These are phyloP conservation scores for Uloborus diversus DNA, from an alignment of 1,140 invertebrate genomes.

Conservation along the genomic window DNA sequence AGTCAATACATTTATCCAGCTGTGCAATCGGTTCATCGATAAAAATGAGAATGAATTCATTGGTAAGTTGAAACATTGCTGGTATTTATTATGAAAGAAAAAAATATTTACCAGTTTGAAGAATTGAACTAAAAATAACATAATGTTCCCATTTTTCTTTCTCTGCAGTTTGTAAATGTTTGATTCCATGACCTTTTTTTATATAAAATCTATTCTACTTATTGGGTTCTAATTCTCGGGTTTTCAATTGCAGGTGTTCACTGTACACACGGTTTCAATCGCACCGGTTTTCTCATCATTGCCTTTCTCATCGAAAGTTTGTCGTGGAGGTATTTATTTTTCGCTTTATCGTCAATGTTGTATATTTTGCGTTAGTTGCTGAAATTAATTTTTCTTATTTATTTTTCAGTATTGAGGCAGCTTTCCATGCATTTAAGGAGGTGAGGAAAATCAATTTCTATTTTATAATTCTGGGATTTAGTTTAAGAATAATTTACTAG, in stretches of 20 bases:
- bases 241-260: conserved; percentile 76
- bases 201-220: too few relatives aligned
- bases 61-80: conserved; percentile 57
- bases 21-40: conserved; percentile 61
- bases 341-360: background rate
- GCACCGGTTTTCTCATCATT: conserved; percentile 92
- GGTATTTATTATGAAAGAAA: conserved; percentile 53
- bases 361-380: conserved; percentile 61
- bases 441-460: conserved; percentile 66
- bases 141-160: background rate
- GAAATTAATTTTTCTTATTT: background rate
- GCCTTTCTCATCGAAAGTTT: conserved; percentile 87
- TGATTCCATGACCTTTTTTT: background rate
- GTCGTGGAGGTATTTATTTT: conserved; percentile 66
- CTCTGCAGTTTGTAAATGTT: background rate
- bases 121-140: background rate
- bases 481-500: too few relatives aligned
- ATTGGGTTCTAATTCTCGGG: too few relatives aligned
- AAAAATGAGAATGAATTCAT: conserved; percentile 58
- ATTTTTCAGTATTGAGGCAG: conserved; percentile 79
- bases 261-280: conserved; percentile 99
- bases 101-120: too few relatives aligned
- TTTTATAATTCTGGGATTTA: too few relatives aligned
- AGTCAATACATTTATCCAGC: conserved; percentile 61
- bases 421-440: conserved; percentile 79